Evolutionary conservation across 2,797 vertebrate genomes (phyloP).

Genomic region (Microctenopoma stevenorrisi): DNA sequence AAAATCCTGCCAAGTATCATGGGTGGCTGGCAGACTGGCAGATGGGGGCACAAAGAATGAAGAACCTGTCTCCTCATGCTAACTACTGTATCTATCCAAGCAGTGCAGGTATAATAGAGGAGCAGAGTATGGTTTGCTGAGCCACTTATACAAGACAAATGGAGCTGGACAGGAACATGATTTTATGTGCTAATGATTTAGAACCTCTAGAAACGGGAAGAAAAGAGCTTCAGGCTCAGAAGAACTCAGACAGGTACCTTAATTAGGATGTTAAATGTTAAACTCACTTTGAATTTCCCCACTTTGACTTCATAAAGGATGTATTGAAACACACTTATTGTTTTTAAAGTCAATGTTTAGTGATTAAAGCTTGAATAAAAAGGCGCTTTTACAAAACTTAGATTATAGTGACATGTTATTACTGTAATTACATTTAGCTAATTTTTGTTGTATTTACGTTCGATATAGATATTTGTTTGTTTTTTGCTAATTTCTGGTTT

Average conservation of each 20-base stretch:
- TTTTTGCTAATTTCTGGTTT: too few relatives aligned
- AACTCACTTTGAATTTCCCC: slow-evolving; percentile 30
- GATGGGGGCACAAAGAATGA: slow-evolving; percentile 60
- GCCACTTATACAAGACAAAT: slow-evolving; percentile 71
- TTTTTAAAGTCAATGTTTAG: slow-evolving; percentile 10
- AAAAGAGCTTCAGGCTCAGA: slow-evolving; percentile 33
- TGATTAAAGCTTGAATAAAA: not conserved
- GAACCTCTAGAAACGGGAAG: slow-evolving; percentile 33
- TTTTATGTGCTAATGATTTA: slow-evolving; percentile 62
- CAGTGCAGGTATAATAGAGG: slow-evolving; percentile 65
- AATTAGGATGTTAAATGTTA: slow-evolving; percentile 59
- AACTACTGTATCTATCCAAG: slow-evolving; percentile 68
- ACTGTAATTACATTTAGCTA: too few relatives aligned
- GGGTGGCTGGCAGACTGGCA: slow-evolving; percentile 64
- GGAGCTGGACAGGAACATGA: slow-evolving; percentile 67
- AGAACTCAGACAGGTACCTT: slow-evolving; percentile 26
- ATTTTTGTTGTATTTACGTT: not conserved
- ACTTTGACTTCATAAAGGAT: slow-evolving; percentile 10
- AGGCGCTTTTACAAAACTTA: not conserved
- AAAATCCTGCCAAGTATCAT: slow-evolving; percentile 73
- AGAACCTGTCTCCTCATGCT: slow-evolving; percentile 60
- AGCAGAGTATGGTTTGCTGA: slow-evolving; percentile 64
- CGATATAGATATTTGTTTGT: not conserved
- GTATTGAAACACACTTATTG: not conserved
- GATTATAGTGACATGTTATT: not conserved